Conservation (phyloP, 2,797 vertebrate species). For the Muscicapa comitata region DNA sequence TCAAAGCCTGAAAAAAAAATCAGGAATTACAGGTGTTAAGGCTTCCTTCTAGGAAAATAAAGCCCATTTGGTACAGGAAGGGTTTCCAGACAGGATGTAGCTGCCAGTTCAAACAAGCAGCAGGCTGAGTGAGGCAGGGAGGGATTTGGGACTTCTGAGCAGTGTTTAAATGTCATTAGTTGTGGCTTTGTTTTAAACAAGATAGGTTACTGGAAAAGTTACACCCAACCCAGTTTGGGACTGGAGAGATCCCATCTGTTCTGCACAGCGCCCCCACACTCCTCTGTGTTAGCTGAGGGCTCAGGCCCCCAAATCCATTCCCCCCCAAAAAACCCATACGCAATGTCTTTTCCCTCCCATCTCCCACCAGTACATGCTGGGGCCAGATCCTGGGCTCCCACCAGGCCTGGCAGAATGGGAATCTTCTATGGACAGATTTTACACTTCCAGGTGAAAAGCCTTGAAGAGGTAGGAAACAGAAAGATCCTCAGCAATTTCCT, state of each 20-base stretch:
- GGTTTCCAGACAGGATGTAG: not conserved
- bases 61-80: not conserved
- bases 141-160: not conserved
- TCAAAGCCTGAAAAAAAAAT: not conserved
- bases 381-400: not conserved
- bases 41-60: not conserved
- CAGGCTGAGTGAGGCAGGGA: not conserved
- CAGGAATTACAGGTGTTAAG: not conserved
- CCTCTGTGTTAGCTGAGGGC: not conserved
- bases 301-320: not conserved
- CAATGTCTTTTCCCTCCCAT: not conserved
- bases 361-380: fast-evolving
- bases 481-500: not conserved
- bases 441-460: not conserved
- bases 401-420: not conserved
- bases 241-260: not conserved
- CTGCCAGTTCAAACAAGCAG: not conserved
- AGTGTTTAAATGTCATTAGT: not conserved
- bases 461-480: not conserved
- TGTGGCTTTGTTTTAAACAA: not conserved
- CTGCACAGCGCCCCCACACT: not conserved
- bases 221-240: not conserved
- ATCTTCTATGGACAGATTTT: not conserved
- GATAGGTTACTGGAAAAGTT: not conserved
- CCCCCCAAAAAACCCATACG: fast-evolving